Base-by-base conservation (phyloP, 1,140 invertebrate genomes). In the Microplitis mediator region DNA sequence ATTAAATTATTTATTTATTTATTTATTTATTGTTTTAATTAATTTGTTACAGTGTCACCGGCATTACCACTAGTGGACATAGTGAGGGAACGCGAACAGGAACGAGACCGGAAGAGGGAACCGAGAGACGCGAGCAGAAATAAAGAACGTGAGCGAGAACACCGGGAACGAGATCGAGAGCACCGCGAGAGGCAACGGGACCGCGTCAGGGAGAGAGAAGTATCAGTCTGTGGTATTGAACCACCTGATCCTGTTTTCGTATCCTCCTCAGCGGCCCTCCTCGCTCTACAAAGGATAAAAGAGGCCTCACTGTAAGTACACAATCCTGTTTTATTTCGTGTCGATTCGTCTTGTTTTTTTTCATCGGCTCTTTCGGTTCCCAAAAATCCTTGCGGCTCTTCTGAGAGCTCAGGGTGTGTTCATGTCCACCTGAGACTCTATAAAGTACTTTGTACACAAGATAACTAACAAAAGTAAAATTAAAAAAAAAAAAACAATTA, bases 241-340 rank as follows among this genome's bases (percentile, higher is more conserved):
- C 79, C 85, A 75, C 81, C 85, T 71, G 80, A 85, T 76, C 78
- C 82, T 54, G 82, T 87, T 72, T 84, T 86, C 81, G 80, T 86
- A 13, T 86, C 87, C 4, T 87, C 88, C 23, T 84, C 88, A 52
- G 87, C 88, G 31, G 84, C 88, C 5, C 82, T 90, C 23, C 82
- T 89, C 39, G 88, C 89, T 3, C 78, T 89, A 35, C 88, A 89
- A 73, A 87, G 87, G 85, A 88, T 89, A 86, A 89, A 89, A 77
- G 88, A 89, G 79, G 85, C 88, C 34, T 88, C 89, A 54, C 74
- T 88, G 89, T 89, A 80, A 89, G 88, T 88, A 80, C 61, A 60
- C 62, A 71, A 35, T 63, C 8, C 36, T 73, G 45, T 73, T 69
- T 62, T 23, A 8, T 60, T 71, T 56, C n/a, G 8, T 45, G 39